Conservation (phyloP, 2,797 vertebrate species). For the Mormyrus proboscirostris region DNA sequence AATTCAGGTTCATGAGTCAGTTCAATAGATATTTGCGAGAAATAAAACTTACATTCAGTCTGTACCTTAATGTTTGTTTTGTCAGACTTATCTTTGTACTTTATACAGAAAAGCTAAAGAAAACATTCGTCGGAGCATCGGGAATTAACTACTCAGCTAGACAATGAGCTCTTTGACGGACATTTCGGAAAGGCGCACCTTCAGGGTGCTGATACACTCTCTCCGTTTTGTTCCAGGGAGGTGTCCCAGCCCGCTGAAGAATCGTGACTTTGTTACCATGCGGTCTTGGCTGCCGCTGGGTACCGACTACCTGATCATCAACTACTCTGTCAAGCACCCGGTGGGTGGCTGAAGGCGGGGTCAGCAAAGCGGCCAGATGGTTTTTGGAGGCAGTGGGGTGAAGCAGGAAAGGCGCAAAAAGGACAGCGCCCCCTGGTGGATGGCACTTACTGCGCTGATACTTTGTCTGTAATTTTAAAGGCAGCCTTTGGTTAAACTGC, state of each 20-base stretch:
- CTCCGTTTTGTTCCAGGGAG: conserved; percentile 61
- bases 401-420: background rate
- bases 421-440: background rate
- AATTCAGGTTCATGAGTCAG: background rate
- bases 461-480: background rate
- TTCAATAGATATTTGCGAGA: background rate
- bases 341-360: conserved; percentile 49
- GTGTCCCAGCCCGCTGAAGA: conserved; percentile 74
- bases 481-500: no score
- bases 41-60: background rate
- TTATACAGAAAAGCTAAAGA: background rate
- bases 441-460: background rate
- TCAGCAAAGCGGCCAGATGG: background rate
- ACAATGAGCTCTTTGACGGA: background rate
- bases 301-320: conserved; percentile 81
- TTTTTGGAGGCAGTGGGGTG: background rate
- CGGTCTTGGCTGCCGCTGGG: conserved; percentile 81
- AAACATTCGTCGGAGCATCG: background rate
- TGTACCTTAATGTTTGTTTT: background rate
- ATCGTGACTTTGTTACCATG: conserved; percentile 81
- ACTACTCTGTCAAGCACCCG: conserved; percentile 85
- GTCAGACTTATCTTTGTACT: background rate
- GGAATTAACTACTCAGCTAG: background rate
- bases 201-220: no score
- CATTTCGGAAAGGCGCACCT: background rate